Evolutionary conservation across 2,888 invertebrate species (phyloP).

Genomic region (Osedax frankpressi): DNA sequence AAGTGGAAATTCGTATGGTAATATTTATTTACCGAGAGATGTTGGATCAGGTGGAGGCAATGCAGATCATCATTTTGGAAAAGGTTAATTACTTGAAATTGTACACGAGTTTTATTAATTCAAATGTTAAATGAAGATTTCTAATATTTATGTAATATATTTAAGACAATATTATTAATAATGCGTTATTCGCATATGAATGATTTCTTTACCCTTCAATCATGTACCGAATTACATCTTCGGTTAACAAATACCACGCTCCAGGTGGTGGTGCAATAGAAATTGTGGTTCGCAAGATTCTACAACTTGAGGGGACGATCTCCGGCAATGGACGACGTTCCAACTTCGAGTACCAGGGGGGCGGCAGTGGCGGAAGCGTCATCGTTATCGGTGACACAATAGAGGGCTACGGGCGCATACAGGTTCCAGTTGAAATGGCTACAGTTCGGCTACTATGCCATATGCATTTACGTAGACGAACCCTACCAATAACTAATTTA

Average conservation of each 20-base stretch:
- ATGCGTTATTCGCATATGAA: not conserved
- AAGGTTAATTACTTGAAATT: no score
- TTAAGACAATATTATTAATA: not conserved
- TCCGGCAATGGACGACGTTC: slow-evolving; percentile 28
- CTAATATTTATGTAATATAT: not conserved
- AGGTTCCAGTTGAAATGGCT: no score
- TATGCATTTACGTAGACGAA: no score
- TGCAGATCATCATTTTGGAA: no score
- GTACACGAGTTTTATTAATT: no score
- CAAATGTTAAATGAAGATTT: no score
- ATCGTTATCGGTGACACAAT: slow-evolving; percentile 26
- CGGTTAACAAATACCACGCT: not conserved
- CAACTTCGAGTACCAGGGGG: slow-evolving; percentile 20
- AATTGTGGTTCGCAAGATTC: slow-evolving; percentile 24
- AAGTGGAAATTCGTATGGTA: not conserved
- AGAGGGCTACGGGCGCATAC: slow-evolving; percentile 31
- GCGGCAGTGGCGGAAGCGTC: slow-evolving; percentile 33
- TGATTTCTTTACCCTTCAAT: not conserved
- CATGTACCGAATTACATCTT: not conserved
- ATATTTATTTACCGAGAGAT: slow-evolving; percentile 1
- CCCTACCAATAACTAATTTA: no score
- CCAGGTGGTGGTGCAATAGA: slow-evolving; percentile 31
- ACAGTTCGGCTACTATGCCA: no score
- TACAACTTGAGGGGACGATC: slow-evolving; percentile 30
- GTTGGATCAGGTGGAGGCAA: slow-evolving; percentile 22